Evolutionary conservation across 64 coral and sea anemone genomes (phyloP), one percentile per base, ranked within the genome.

Genomic region (Catalaphyllia jardinei): DNA sequence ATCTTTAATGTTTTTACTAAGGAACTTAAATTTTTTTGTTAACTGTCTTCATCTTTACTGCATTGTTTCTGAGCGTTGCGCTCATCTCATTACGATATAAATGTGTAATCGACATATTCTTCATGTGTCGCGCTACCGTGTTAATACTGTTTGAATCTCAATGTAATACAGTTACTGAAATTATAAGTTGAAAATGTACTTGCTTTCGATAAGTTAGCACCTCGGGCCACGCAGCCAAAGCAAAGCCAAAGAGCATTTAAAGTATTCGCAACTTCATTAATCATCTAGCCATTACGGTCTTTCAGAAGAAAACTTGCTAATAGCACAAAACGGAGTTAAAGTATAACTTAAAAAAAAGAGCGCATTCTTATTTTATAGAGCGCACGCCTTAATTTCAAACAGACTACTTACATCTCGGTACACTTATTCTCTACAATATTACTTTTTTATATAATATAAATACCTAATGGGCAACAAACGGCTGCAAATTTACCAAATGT

Each of bases 221-320:
- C 81, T 85, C 33, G 20, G 63, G 81, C 35, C 62, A 71, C 38
- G 42, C 59, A 71, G 63, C 16, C 62, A 51, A 38, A 17, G 60
- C 63, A 38, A 71, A 20, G 42, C 81, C 38, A 71, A 85, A 85
- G 69, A 85, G 81, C 22, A n/a, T 71, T 71, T 67, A 51, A 71
- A 51, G 59, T 71, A 71, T 71, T 85, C 81, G 33, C 81, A 51
- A 49, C 61, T 85, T 85, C 81, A 85, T 71, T 85, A 71, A 69
- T 51, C 38, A 85, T 67, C 35, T 25, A 71, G 7, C 81, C 62
- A 51, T 85, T 67, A 85, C 62, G 63, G 62, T 85, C 62, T 50
- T 71, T 85, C 31, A 71, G 71, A 85, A 71, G 62, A 67, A 85
- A 85, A 69, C 63, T 85, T 85, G 63, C 81, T 71, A 85, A 85